Conservation (phyloP, 2,888 invertebrate species). For the Hemicrepidius hirtus region DNA sequence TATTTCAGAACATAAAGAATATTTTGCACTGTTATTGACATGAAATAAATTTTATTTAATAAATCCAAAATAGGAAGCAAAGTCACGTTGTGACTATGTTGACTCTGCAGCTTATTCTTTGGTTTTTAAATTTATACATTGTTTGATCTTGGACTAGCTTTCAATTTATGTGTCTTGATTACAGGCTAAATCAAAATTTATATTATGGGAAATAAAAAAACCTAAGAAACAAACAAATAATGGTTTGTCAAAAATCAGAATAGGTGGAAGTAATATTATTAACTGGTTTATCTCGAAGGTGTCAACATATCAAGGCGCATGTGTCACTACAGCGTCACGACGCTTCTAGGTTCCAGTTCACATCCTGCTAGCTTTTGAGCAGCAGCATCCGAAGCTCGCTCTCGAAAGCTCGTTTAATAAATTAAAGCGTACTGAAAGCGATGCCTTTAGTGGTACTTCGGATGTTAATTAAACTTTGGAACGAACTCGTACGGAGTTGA, state of each 20-base stretch:
- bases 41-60: too few relatives aligned
- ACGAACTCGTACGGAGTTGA: neutral
- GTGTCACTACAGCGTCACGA: constrained; percentile 54
- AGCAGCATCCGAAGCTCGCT: constrained; percentile 32
- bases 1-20: too few relatives aligned
- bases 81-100: too few relatives aligned
- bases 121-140: too few relatives aligned
- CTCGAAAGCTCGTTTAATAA: constrained; percentile 30
- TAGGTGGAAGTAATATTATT: constrained; percentile 43
- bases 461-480: constrained; percentile 26
- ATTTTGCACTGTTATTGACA: too few relatives aligned
- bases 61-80: too few relatives aligned
- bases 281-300: constrained; percentile 50
- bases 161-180: too few relatives aligned
- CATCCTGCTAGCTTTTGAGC: constrained; percentile 40
- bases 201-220: too few relatives aligned
- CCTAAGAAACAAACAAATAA: too few relatives aligned
- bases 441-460: constrained; percentile 28
- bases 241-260: constrained; percentile 24
- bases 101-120: too few relatives aligned
- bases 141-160: too few relatives aligned
- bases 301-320: constrained; percentile 59
- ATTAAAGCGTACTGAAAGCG: constrained; percentile 28
- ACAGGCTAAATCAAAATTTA: too few relatives aligned
- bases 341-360: constrained; percentile 55